Evolutionary conservation across 2,888 invertebrate genomes (phyloP).

Genomic region (Rhabditoides inermis): DNA sequence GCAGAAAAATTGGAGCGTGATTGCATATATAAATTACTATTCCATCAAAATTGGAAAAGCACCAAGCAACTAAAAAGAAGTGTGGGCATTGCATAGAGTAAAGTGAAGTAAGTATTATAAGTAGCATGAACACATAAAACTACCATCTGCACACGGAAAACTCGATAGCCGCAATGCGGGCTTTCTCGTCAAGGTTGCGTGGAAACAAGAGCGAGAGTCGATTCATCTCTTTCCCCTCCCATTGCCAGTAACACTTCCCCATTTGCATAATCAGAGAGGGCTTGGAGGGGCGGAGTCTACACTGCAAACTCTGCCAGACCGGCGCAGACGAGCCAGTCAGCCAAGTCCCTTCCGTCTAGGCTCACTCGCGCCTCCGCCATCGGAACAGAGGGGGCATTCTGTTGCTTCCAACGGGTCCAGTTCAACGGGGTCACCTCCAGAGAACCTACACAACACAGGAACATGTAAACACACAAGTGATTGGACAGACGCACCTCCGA

Average conservation of each 20-base stretch:
- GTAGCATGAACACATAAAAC: too few species aligned
- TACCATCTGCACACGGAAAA: too few species aligned
- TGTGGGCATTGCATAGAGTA: slow-evolving; percentile 9
- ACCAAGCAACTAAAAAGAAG: slow-evolving; percentile 3
- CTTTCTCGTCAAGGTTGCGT: too few species aligned
- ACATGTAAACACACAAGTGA: too few species aligned
- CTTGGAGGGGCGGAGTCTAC: not conserved
- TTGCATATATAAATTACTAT: not conserved
- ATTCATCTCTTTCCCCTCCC: not conserved
- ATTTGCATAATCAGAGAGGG: too few species aligned
- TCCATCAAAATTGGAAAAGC: not conserved
- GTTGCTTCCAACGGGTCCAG: slow-evolving; percentile 32
- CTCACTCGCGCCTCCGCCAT: slow-evolving; percentile 29
- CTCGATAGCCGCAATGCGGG: too few species aligned
- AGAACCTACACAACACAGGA: too few species aligned
- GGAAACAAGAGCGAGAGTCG: too few species aligned
- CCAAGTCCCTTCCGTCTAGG: slow-evolving; percentile 29
- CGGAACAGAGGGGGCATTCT: slow-evolving; percentile 34
- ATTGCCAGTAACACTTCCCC: not conserved
- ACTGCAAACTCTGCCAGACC: slow-evolving; percentile 17
- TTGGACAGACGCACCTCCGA: slow-evolving; percentile 9
- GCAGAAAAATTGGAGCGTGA: slow-evolving; percentile 4
- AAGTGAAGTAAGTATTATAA: not conserved
- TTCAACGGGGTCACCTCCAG: slow-evolving; percentile 21
- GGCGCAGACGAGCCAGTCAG: slow-evolving; percentile 33